phyloP scores from a whole-genome alignment of 2,113 vertebrate genomes.

The Copsychus sechellarum region DNA sequence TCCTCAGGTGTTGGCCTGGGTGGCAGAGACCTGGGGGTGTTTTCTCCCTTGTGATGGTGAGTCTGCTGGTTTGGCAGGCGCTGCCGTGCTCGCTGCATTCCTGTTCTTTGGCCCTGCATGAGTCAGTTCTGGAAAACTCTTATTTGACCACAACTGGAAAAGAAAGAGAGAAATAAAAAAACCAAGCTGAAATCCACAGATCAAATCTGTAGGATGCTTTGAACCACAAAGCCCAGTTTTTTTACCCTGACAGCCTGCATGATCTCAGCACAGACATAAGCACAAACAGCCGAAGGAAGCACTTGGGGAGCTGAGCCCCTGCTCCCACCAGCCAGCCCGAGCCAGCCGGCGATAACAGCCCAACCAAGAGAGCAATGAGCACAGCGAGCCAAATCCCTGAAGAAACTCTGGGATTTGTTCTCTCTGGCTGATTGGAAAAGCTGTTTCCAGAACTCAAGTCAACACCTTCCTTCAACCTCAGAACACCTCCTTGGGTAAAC shows the following conservation, averaged over 20 bases:
- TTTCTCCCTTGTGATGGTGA: neutral
- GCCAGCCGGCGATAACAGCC: neutral
- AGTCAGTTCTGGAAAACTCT: conserved; percentile 46
- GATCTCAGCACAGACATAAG: neutral
- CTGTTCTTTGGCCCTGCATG: neutral
- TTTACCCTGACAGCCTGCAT: neutral
- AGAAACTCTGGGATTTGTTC: neutral
- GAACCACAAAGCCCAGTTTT: neutral
- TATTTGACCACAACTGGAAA: conserved; percentile 37
- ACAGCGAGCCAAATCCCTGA: neutral
- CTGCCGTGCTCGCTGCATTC: neutral
- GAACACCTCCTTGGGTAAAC: conserved; percentile 44
- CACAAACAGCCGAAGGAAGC: neutral
- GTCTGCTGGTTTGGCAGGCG: neutral
- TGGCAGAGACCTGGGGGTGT: neutral
- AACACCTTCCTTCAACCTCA: conserved; percentile 41
- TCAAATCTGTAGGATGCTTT: neutral
- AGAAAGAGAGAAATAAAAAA: neutral
- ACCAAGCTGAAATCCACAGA: neutral
- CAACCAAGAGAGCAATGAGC: neutral
- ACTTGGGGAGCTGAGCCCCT: neutral
- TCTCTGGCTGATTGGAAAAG: conserved; percentile 4
- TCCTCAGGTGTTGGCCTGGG: neutral
- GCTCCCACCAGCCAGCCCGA: neutral
- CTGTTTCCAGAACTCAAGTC: conserved; percentile 37